phyloP scores from a whole-genome alignment of 1,140 invertebrate species.

The Rhopalosiphum padi region DNA sequence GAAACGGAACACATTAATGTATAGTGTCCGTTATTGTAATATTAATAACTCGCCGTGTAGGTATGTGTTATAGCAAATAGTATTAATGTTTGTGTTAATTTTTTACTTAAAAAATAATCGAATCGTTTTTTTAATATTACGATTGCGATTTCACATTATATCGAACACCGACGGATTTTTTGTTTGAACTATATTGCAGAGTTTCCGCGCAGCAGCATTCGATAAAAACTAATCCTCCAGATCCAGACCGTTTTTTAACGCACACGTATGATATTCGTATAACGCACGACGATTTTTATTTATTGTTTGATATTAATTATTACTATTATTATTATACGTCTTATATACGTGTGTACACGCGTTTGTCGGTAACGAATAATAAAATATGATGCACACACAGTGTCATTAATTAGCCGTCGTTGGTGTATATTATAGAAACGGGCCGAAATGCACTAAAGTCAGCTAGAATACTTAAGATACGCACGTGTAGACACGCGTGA shows the following conservation, averaged over 20 bases:
- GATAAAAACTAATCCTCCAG: background rate
- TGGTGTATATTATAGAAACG: background rate
- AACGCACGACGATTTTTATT: no score
- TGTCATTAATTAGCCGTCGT: slow-evolving; percentile 8
- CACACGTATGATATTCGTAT: no score
- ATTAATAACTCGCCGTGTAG: background rate
- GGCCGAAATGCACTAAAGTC: background rate
- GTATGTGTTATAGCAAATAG: background rate
- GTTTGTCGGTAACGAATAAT: no score
- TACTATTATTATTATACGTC: no score
- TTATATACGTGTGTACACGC: no score
- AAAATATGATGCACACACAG: background rate
- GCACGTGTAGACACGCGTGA: background rate
- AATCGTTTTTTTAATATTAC: background rate
- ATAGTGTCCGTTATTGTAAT: background rate
- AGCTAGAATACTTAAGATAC: background rate
- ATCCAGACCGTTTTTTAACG: background rate
- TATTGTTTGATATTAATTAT: no score
- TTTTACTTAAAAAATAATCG: background rate
- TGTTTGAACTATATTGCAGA: no score
- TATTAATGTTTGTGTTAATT: background rate
- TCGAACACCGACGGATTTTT: background rate
- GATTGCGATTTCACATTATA: background rate
- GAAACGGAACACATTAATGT: background rate
- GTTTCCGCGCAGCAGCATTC: no score